phyloP scores from a whole-genome alignment of 1,140 invertebrate genomes.

The Agrypnia vestita region DNA sequence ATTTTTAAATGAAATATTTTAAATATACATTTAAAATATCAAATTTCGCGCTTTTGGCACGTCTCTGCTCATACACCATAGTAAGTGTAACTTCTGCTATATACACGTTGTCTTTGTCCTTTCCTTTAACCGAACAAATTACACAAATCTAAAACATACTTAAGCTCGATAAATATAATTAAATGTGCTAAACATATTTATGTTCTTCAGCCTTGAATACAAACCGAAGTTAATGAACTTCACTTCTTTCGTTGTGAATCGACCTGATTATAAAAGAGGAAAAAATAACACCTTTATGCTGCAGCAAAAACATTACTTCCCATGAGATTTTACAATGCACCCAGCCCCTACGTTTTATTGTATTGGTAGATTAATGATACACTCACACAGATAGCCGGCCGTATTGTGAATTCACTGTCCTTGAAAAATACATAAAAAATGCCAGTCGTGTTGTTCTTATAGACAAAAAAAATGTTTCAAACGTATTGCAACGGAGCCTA shows the following conservation, averaged over 20 bases:
- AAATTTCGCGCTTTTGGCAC: too few species aligned
- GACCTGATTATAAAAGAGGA: neutral
- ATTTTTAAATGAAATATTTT: neutral
- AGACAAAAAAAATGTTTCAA: slow-evolving; percentile 29
- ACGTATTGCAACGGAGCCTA: slow-evolving; percentile 30
- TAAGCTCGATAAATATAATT: neutral
- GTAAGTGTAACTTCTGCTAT: too few species aligned
- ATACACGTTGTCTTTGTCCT: too few species aligned
- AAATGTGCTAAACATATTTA: neutral
- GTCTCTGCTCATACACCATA: too few species aligned
- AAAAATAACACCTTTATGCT: neutral
- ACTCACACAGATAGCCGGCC: neutral
- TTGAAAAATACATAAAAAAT: slow-evolving; percentile 28
- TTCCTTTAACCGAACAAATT: too few species aligned
- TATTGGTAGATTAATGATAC: neutral
- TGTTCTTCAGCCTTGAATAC: neutral
- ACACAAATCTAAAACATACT: too few species aligned
- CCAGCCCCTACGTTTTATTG: neutral
- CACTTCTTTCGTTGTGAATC: neutral
- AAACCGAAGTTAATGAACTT: slow-evolving; percentile 1
- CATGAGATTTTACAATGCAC: slow-evolving; percentile 16
- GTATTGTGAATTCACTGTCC: slow-evolving; percentile 23
- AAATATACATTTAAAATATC: too few species aligned
- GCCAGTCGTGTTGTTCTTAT: slow-evolving; percentile 16
- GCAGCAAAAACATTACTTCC: neutral